These are phyloP conservation scores for Ophion costatus DNA, from an alignment of 2,888 invertebrate species.

Conservation along the genomic window DNA sequence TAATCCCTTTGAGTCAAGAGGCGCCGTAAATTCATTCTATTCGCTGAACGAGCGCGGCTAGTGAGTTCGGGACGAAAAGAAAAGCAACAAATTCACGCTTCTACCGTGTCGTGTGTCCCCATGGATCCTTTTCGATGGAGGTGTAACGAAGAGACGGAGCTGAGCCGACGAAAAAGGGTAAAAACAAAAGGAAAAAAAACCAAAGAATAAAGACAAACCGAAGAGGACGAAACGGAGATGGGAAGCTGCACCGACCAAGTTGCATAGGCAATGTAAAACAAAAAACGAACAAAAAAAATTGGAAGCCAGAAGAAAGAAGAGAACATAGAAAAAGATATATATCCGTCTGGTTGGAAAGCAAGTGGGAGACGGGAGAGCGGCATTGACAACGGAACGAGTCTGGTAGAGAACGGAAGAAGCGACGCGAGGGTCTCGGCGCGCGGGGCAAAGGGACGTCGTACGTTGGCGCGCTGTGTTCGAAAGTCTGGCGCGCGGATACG, in stretches of 20 bases:
- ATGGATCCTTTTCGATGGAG: no score
- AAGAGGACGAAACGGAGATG: slow-evolving; percentile 23
- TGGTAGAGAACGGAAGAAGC: background rate
- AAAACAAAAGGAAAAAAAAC: slow-evolving; percentile 11
- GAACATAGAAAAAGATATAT: slow-evolving; percentile 27
- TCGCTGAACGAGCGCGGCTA: no score
- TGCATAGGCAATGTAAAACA: slow-evolving; percentile 16
- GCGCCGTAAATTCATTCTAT: no score
- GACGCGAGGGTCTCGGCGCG: background rate
- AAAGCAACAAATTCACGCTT: no score
- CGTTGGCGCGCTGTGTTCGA: slow-evolving; percentile 19
- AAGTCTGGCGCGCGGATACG: background rate
- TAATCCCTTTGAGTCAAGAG: no score
- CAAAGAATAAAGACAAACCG: background rate
- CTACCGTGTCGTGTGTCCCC: no score
- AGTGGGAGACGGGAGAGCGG: slow-evolving; percentile 8
- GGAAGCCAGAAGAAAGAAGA: background rate
- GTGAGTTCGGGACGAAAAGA: no score
- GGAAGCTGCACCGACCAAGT: slow-evolving; percentile 39
- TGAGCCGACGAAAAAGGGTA: background rate
- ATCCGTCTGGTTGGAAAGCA: slow-evolving; percentile 26
- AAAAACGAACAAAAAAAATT: slow-evolving; percentile 12
- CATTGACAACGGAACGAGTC: slow-evolving; percentile 48
- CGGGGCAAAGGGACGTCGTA: no score
- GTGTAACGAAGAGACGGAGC: background rate